Conservation (phyloP, 2,888 invertebrate genomes). For the Macrosoma leucophasiata region DNA sequence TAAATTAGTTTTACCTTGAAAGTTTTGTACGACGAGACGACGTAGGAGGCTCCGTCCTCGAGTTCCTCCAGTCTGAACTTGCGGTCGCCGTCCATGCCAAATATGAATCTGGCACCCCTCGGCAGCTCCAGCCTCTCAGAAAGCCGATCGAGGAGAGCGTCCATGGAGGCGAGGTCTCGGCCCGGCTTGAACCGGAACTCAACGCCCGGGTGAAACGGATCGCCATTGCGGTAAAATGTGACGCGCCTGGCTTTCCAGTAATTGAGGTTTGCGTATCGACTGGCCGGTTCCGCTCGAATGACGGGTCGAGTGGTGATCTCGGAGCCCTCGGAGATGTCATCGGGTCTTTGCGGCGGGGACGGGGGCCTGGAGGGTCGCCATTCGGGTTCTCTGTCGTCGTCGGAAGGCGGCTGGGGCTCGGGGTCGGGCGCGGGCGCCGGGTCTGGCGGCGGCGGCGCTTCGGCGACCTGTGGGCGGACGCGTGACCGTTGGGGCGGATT, state of each 20-base stretch:
- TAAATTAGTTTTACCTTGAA: constrained; percentile 81
- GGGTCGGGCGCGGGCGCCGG: constrained; percentile 57
- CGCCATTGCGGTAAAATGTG: constrained; percentile 95
- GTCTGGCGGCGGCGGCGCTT: constrained; percentile 56
- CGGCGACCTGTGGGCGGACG: constrained; percentile 62
- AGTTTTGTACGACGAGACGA: constrained; percentile 93
- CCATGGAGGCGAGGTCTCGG: constrained; percentile 89
- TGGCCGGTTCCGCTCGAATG: constrained; percentile 73
- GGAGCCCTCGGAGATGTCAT: constrained; percentile 66
- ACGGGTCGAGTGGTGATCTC: constrained; percentile 75
- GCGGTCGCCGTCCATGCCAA: constrained; percentile 92
- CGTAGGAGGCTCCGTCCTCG: constrained; percentile 93
- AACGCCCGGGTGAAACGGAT: constrained; percentile 92
- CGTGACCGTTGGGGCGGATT: constrained; percentile 55
- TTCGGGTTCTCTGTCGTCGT: constrained; percentile 74
- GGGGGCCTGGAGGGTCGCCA: constrained; percentile 63
- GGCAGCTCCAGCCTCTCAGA: constrained; percentile 92
- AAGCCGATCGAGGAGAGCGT: constrained; percentile 89
- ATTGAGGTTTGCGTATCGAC: constrained; percentile 85
- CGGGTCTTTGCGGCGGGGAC: constrained; percentile 58
- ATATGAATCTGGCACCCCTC: constrained; percentile 91
- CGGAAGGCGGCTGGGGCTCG: constrained; percentile 56
- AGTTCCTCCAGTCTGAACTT: constrained; percentile 90
- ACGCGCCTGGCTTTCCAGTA: constrained; percentile 92
- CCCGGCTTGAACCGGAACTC: constrained; percentile 92